Percentiles rank a stretch among this genome's conserved stretches.
Evolutionary conservation across 2,797 vertebrate genomes (phyloP).

Genomic region (Mus spretus): DNA sequence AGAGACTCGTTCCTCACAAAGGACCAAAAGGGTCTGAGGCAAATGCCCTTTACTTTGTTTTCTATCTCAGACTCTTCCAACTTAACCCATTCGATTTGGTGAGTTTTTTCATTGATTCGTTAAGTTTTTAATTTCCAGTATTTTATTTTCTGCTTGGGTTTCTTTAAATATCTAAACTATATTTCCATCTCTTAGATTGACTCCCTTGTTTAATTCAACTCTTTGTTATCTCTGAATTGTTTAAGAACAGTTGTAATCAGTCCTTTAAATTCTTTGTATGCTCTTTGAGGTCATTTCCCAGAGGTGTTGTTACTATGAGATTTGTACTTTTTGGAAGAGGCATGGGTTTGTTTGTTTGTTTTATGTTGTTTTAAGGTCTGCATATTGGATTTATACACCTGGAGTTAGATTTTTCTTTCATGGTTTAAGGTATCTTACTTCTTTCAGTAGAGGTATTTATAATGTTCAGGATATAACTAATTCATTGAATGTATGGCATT

Average conservation of each 20-base stretch:
- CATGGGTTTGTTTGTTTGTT: background rate
- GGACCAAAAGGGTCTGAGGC: too few relatives aligned
- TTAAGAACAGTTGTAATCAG: background rate
- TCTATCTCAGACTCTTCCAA: background rate
- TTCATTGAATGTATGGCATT: background rate
- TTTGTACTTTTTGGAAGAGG: background rate
- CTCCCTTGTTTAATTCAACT: background rate
- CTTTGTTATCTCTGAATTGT: background rate
- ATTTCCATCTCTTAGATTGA: background rate
- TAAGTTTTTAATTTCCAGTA: background rate
- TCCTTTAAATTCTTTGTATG: background rate
- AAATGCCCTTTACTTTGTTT: background rate
- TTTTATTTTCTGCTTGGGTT: background rate
- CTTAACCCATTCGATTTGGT: background rate
- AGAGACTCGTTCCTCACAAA: too few relatives aligned
- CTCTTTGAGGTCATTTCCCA: background rate
- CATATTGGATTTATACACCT: background rate
- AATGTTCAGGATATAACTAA: background rate
- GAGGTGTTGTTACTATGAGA: background rate
- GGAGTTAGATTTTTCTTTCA: background rate
- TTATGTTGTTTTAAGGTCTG: background rate
- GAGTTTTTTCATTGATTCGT: background rate
- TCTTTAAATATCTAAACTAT: background rate
- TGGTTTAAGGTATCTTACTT: background rate
- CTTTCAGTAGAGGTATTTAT: background rate